A percentile compares a stretch with the other conserved stretches of the same genome.
phyloP scores from a whole-genome alignment of 2,113 vertebrate species.

The Indicator maculatus region DNA sequence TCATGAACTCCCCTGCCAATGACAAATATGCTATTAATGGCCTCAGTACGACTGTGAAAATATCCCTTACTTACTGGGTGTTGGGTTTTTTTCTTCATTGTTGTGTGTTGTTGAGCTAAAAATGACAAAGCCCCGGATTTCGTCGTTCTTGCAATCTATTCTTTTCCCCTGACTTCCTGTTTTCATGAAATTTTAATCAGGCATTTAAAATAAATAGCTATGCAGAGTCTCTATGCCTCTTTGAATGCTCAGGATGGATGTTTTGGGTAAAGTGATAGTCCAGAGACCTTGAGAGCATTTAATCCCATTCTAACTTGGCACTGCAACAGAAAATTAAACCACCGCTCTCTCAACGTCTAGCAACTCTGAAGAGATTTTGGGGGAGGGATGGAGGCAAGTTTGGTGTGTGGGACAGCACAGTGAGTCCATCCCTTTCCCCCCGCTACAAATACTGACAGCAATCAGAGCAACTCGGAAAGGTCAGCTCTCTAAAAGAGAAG shows the following conservation, averaged over 20 bases:
- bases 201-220: slow-evolving; percentile 90
- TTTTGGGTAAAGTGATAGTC: slow-evolving; percentile 83
- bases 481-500: background rate
- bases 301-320: slow-evolving; percentile 78
- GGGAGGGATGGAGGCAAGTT: background rate
- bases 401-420: background rate
- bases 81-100: slow-evolving; percentile 31
- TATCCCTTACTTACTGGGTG: slow-evolving; percentile 72
- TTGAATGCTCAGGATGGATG: slow-evolving; percentile 79
- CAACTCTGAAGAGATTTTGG: background rate
- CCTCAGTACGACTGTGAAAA: slow-evolving; percentile 72
- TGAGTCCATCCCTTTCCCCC: background rate
- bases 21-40: slow-evolving; percentile 72
- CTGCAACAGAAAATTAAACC: slow-evolving; percentile 74
- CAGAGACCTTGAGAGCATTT: slow-evolving; percentile 81
- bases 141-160: slow-evolving; percentile 79
- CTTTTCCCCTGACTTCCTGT: slow-evolving; percentile 85
- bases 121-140: slow-evolving; percentile 85
- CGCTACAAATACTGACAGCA: background rate
- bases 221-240: slow-evolving; percentile 81
- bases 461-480: background rate
- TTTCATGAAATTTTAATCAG: slow-evolving; percentile 92
- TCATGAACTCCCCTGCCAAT: slow-evolving; percentile 65
- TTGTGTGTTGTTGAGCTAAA: slow-evolving; percentile 76
- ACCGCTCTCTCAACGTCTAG: slow-evolving; percentile 23